Evolutionary conservation across 2,113 vertebrate genomes (phyloP).

Genomic region (Charadrius vociferus): DNA sequence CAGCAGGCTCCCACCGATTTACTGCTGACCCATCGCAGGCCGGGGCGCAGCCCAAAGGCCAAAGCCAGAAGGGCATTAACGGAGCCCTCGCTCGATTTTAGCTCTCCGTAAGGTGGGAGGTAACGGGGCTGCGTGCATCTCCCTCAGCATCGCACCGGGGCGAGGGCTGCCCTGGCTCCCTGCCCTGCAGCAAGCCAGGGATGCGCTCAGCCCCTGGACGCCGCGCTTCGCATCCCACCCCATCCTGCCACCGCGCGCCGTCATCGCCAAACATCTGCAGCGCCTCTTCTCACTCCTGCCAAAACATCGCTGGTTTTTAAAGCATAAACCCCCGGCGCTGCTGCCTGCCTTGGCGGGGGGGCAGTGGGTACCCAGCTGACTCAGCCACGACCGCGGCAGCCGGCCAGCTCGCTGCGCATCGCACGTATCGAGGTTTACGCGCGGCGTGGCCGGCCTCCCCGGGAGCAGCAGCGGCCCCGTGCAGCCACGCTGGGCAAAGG

Average conservation of each 20-base stretch:
- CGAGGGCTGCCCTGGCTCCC: background rate
- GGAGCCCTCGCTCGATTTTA: background rate
- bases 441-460: accelerated
- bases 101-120: background rate
- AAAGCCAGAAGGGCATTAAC: background rate
- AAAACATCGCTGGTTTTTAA: background rate
- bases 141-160: accelerated
- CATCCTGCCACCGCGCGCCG: background rate
- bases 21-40: accelerated
- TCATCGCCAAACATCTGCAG: background rate
- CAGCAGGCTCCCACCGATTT: background rate
- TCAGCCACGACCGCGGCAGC: background rate
- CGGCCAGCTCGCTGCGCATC: accelerated
- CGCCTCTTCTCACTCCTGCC: background rate
- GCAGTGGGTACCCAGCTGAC: too few species aligned
- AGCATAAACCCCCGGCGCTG: background rate
- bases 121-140: background rate
- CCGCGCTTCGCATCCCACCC: accelerated
- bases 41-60: background rate
- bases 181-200: background rate
- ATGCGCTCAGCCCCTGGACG: background rate
- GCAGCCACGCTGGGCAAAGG: background rate
- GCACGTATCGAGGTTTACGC: accelerated
- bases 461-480: too few species aligned
- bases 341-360: background rate